Evolutionary conservation across 2,888 invertebrate genomes (phyloP), one percentile per base, ranked within the genome.

Genomic region (Salpingus planirostris): DNA sequence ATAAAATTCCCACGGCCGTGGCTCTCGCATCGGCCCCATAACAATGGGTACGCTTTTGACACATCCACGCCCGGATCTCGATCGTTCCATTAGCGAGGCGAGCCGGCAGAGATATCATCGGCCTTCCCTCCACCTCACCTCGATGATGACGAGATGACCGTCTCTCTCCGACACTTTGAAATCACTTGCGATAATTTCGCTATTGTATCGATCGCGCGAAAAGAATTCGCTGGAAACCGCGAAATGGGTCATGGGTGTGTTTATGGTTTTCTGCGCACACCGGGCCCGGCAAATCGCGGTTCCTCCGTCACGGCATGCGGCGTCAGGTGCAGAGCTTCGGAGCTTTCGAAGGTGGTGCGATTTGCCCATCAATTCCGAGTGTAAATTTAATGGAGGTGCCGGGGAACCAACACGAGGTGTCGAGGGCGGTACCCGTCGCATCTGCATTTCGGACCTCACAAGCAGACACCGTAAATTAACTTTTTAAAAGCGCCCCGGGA

Each of bases 41-140:
- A 50, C 49, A 52, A 52, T 49, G 43, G 43, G 45, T 39, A 39
- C 46, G 47, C 51, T 56, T 55, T 57, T 57, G 57, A 57, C 57
- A 55, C 53, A 42, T 56, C 54, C 53, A 52, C 57, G 57, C 57
- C 57, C 54, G 49, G 48, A 33, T 38, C 31, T 40, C 36, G 40
- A 44, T 44, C 37, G 46, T 48, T 50, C 50, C 52, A 52, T 51
- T 51, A 50, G 47, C 46, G 43, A 36, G 32, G 33, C 18, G 21
- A 6, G 11, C 28, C 12, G 28, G 6, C 18, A 6, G 18, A 18
- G 23, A 29, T 29, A 23, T 29, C 13, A 29, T 29, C 28, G 28
- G 12, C 21, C 21, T 28, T n/a, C n/a, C n/a, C n/a, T n/a, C n/a
- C n/a, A n/a, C n/a, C n/a, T n/a, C 18, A 18, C 5, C 18, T 18